phyloP scores from a whole-genome alignment of 2,888 invertebrate genomes.

The Magallana nippona region DNA sequence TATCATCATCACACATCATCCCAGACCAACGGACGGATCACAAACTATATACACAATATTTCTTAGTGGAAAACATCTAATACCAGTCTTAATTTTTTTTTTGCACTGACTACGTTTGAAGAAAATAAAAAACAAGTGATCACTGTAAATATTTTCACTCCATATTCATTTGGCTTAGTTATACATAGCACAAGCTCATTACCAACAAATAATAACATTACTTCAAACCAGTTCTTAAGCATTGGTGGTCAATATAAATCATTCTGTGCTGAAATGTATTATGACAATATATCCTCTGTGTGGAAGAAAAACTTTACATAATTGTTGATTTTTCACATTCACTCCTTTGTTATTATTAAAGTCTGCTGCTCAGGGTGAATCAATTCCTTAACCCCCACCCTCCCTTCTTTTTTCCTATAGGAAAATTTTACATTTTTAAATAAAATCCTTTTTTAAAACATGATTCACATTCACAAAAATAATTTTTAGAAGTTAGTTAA shows the following conservation, averaged over 20 bases:
- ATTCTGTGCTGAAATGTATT: slow-evolving; percentile 18
- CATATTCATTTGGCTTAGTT: slow-evolving; percentile 14
- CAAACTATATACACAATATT: slow-evolving; percentile 4
- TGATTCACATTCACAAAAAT: slow-evolving; percentile 28
- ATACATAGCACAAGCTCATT: background rate
- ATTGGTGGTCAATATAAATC: slow-evolving; percentile 18
- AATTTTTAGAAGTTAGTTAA: slow-evolving; percentile 67
- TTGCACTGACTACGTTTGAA: slow-evolving; percentile 12
- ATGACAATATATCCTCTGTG: background rate
- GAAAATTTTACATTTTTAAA: background rate
- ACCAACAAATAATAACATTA: background rate
- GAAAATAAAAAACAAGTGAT: background rate
- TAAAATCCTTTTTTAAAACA: background rate
- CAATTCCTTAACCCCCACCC: slow-evolving; percentile 20
- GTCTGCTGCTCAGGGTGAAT: slow-evolving; percentile 8
- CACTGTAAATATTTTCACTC: background rate
- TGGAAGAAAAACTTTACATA: background rate
- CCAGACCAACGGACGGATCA: background rate
- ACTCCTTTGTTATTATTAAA: background rate
- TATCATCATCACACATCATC: slow-evolving; percentile 8
- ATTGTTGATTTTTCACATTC: background rate
- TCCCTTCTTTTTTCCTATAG: background rate
- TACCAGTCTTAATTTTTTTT: background rate
- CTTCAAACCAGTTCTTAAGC: background rate
- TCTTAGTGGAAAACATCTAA: background rate